Conservation (phyloP, 2,113 vertebrate genomes). For the Notarius lentiginosus region DNA sequence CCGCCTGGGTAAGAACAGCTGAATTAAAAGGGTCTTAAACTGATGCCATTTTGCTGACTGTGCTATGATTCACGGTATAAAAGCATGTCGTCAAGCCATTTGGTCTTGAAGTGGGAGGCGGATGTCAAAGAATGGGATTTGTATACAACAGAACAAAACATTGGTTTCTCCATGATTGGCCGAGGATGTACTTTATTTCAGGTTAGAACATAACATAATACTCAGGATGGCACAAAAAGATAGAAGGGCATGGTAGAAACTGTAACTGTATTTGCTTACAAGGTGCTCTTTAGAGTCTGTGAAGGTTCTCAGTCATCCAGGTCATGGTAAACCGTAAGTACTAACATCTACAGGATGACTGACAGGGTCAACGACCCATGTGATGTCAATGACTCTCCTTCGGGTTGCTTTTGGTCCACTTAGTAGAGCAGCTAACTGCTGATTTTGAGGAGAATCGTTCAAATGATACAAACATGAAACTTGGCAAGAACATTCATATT, state of each 20-base stretch:
- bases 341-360: no score
- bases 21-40: background rate
- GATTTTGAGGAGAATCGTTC: no score
- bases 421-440: no score
- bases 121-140: slow-evolving; percentile 11
- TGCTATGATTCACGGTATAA: background rate
- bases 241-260: slow-evolving; percentile 1
- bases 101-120: background rate
- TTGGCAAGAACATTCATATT: no score
- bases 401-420: no score
- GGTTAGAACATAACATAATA: background rate
- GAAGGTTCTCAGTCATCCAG: no score
- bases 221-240: background rate
- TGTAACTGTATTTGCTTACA: slow-evolving; percentile 27
- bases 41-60: background rate
- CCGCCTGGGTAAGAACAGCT: background rate
- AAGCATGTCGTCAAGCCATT: background rate
- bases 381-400: no score
- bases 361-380: no score
- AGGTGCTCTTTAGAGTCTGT: slow-evolving; percentile 30
- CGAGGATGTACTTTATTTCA: background rate
- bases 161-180: background rate
- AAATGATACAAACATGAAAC: no score
- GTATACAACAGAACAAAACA: background rate
- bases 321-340: no score